These are phyloP conservation scores for Pammene fasciana DNA, from an alignment of 2,888 invertebrate genomes.

Conservation along the genomic window DNA sequence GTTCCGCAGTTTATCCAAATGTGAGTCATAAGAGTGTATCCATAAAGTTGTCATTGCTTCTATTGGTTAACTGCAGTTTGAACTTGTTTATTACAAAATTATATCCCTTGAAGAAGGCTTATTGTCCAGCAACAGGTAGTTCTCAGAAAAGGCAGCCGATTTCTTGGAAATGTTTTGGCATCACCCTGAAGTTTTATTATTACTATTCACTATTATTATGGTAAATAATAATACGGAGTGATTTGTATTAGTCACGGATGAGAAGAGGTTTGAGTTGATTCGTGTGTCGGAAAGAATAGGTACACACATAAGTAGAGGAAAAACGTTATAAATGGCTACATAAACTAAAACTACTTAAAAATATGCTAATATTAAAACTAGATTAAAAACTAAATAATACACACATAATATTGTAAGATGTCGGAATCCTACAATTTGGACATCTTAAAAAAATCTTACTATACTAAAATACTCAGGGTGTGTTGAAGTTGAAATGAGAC, in stretches of 20 bases:
- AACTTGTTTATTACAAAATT: background rate
- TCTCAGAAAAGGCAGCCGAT: slow-evolving; percentile 46
- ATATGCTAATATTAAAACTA: too few relatives aligned
- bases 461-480: background rate
- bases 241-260: slow-evolving; percentile 9
- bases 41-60: background rate
- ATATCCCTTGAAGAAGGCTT: slow-evolving; percentile 1
- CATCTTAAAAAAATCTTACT: too few relatives aligned
- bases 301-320: too few relatives aligned
- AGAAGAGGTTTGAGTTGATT: background rate
- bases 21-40: background rate
- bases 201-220: slow-evolving; percentile 18
- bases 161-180: slow-evolving; percentile 48
- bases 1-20: background rate
- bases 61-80: background rate
- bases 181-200: slow-evolving; percentile 16
- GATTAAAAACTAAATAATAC: too few relatives aligned
- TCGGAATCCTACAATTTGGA: too few relatives aligned
- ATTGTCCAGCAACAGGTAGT: slow-evolving; percentile 48
- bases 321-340: too few relatives aligned
- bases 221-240: slow-evolving; percentile 1
- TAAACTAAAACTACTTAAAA: too few relatives aligned
- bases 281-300: background rate
- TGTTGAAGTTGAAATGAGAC: too few relatives aligned
- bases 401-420: too few relatives aligned